Conservation (phyloP, 2,797 vertebrate species). For the Ptychobarbus kaznakovi region DNA sequence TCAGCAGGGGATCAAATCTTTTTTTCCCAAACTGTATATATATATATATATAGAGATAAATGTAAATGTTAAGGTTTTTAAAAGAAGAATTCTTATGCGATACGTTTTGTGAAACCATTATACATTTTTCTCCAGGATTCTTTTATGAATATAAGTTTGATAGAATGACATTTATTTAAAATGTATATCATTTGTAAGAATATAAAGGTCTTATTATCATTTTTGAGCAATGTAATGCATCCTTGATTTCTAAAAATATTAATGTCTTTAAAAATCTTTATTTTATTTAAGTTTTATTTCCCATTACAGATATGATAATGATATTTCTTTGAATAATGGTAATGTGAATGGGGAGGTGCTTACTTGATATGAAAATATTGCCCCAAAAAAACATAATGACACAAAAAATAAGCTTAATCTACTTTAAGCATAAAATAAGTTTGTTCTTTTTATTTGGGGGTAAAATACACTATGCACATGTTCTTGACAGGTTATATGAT, state of each 20-base stretch:
- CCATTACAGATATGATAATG: too few relatives aligned
- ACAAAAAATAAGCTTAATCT: not conserved
- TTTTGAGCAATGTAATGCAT: not conserved
- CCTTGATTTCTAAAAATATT: not conserved
- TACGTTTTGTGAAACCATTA: not conserved
- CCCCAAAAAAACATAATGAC: not conserved
- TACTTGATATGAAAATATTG: not conserved
- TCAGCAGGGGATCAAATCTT: too few relatives aligned
- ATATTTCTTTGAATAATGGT: not conserved
- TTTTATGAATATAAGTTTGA: not conserved
- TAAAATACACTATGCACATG: not conserved
- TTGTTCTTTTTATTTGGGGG: too few relatives aligned
- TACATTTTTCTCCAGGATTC: too few relatives aligned
- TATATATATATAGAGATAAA: too few relatives aligned
- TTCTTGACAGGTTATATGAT: not conserved
- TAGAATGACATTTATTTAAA: not conserved
- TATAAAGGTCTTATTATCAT: too few relatives aligned
- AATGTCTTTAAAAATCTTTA: not conserved
- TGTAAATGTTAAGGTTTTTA: too few relatives aligned
- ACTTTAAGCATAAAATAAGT: not conserved
- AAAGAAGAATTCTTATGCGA: too few relatives aligned
- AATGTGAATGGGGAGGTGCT: not conserved
- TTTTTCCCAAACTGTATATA: too few relatives aligned
- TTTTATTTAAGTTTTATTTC: too few relatives aligned
- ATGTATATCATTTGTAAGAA: not conserved